Conservation (phyloP, 2,113 vertebrate species). For the Ivindomyrus marchei region DNA sequence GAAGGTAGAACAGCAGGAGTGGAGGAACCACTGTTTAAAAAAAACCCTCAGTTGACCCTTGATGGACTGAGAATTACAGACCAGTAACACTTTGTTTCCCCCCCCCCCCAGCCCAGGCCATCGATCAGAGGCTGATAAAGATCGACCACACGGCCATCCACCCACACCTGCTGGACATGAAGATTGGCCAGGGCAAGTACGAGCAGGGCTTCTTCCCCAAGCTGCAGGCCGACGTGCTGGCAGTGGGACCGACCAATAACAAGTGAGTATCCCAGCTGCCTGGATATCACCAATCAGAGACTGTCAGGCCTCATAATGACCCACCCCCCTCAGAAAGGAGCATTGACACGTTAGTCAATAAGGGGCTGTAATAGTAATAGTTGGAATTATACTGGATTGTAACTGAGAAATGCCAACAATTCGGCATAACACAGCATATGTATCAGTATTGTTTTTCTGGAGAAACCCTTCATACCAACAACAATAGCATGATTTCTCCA, state of each 20-base stretch:
- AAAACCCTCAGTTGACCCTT: not conserved
- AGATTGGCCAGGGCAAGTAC: conserved; percentile 93
- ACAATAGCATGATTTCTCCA: not conserved
- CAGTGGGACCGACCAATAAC: conserved; percentile 77
- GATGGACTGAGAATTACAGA: not conserved
- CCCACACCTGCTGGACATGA: conserved; percentile 94
- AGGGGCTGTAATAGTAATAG: not conserved
- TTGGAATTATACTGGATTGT: not conserved
- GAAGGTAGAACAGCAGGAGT: not conserved
- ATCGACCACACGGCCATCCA: conserved; percentile 93
- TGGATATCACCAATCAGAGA: not conserved
- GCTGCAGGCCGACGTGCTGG: conserved; percentile 84
- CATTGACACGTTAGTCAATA: too few relatives aligned
- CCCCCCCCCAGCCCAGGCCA: conserved; percentile 71
- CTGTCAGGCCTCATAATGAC: not conserved
- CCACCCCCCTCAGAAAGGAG: not conserved
- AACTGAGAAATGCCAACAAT: not conserved
- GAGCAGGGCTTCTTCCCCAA: conserved; percentile 92
- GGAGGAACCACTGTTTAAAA: not conserved
- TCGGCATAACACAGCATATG: not conserved
- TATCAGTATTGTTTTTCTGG: not conserved
- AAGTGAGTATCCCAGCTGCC: conserved; percentile 67
- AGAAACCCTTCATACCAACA: not conserved
- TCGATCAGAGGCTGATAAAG: conserved; percentile 84
- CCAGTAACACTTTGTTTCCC: not conserved